A percentile compares a stretch with the other conserved stretches of the same genome.
These are phyloP conservation scores for Orycteropus afer DNA, from an alignment of 2,113 vertebrate genomes.

Conservation along the genomic window DNA sequence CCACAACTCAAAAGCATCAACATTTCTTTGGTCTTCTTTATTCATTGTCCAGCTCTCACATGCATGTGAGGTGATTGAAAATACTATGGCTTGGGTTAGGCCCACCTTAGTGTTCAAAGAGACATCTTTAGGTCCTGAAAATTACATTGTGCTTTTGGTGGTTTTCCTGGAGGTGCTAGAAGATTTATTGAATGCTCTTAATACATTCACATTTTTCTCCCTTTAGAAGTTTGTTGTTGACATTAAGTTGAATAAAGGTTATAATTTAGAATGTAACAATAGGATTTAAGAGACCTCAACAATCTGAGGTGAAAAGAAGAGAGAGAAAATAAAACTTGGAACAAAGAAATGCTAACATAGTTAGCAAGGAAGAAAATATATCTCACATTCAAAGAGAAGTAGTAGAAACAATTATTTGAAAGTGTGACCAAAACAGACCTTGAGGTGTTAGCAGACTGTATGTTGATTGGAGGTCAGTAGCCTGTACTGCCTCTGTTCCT, in stretches of 20 bases:
- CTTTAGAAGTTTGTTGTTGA: background rate
- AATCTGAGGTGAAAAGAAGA: background rate
- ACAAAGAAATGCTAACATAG: background rate
- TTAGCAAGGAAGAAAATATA: background rate
- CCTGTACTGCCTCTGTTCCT: background rate
- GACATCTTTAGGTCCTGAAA: background rate
- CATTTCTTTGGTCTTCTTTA: no score
- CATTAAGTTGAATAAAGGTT: background rate
- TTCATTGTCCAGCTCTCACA: no score
- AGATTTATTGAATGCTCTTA: background rate
- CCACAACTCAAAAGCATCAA: no score
- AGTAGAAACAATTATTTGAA: background rate
- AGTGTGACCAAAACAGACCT: background rate
- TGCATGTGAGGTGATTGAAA: no score
- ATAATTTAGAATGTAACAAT: slow-evolving; percentile 21
- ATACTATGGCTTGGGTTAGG: no score
- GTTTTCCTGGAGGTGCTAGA: background rate
- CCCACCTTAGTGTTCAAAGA: no score
- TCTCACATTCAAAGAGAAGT: background rate
- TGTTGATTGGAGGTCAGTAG: background rate
- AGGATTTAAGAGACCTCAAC: background rate
- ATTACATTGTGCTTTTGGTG: background rate
- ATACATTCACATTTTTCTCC: background rate
- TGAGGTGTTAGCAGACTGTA: background rate
- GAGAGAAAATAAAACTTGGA: background rate